Conservation (phyloP, 2,113 vertebrate genomes). For the Cyrtonyx montezumae region DNA sequence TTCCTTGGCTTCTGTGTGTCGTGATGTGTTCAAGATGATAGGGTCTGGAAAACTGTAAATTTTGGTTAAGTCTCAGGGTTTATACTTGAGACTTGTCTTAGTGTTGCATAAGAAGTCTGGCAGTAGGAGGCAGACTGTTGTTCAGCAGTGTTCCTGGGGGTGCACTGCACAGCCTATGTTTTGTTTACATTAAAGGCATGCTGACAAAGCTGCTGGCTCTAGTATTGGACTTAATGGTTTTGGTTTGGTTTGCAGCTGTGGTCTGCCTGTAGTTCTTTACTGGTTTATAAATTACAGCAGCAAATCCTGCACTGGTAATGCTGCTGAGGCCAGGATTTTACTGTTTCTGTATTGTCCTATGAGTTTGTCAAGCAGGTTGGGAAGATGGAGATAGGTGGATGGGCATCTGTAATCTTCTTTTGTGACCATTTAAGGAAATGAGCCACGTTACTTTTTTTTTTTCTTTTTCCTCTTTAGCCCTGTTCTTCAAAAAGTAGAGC, state of each 20-base stretch:
- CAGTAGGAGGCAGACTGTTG: slow-evolving; percentile 34
- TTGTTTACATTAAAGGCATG: slow-evolving; percentile 54
- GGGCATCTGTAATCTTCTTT: neutral
- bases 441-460: neutral
- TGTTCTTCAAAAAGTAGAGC: neutral
- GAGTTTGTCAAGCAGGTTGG: neutral
- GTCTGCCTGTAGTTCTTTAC: slow-evolving; percentile 13
- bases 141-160: slow-evolving; percentile 30
- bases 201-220: slow-evolving; percentile 58
- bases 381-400: neutral
- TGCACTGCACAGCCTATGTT: slow-evolving; percentile 9
- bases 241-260: slow-evolving; percentile 56
- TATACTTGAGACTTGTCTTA: slow-evolving; percentile 68
- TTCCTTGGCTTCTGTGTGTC: slow-evolving; percentile 84
- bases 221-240: slow-evolving; percentile 33
- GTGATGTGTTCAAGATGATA: slow-evolving; percentile 81
- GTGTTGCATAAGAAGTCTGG: slow-evolving; percentile 56
- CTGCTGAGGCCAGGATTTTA: neutral
- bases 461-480: neutral
- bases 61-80: slow-evolving; percentile 60
- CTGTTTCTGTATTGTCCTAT: neutral
- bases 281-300: neutral
- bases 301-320: neutral
- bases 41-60: slow-evolving; percentile 72
- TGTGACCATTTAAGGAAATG: slow-evolving; percentile 21